Conservation (phyloP, 2,797 vertebrate genomes). For the Craterocephalus amniculus region DNA sequence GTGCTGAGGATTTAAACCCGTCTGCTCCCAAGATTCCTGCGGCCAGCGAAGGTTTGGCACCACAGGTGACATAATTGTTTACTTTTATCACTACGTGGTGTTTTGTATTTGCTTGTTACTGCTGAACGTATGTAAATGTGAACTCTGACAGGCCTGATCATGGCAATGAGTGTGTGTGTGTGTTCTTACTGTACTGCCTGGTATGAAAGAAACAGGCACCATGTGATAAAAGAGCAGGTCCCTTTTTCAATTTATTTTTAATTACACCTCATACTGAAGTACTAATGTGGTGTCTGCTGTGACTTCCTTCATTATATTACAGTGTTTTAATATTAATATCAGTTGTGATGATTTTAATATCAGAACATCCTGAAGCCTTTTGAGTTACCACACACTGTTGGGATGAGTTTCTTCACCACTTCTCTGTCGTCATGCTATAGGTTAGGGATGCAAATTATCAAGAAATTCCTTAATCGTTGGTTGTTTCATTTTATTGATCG, state of each 20-base stretch:
- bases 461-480: no score
- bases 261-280: no score
- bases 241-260: no score
- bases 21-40: constrained; percentile 45
- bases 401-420: neutral
- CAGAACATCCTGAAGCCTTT: neutral
- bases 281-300: no score
- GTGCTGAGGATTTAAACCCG: constrained; percentile 70
- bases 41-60: constrained; percentile 55
- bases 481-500: no score
- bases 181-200: no score
- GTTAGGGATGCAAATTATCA: no score
- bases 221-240: no score
- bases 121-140: neutral
- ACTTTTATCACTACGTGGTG: neutral
- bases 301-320: no score
- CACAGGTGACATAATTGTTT: constrained; percentile 67
- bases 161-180: neutral
- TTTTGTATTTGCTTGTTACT: neutral
- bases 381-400: neutral
- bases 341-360: no score
- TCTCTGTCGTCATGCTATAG: constrained; percentile 60
- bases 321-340: no score
- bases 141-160: neutral
- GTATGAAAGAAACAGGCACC: no score